A percentile compares a stretch with the other conserved stretches of the same genome.
Evolutionary conservation across 2,888 invertebrate genomes (phyloP).

Genomic region (Orchesellides sinensis): DNA sequence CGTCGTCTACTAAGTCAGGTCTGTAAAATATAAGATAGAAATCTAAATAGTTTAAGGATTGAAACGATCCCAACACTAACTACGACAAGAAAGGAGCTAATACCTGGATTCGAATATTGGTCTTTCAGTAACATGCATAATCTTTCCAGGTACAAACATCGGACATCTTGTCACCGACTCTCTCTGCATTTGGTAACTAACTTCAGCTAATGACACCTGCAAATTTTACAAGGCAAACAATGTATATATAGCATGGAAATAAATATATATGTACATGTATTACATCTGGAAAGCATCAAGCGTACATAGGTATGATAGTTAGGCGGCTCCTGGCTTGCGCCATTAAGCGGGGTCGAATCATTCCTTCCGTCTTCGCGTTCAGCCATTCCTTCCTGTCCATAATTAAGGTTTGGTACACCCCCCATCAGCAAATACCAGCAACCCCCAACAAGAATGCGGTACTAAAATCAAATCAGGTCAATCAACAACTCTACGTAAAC

Average conservation of each 20-base stretch:
- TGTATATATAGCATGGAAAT: too few species aligned
- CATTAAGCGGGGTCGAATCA: constrained; percentile 69
- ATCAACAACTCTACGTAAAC: not conserved
- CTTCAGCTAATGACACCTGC: constrained; percentile 73
- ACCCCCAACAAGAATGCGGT: constrained; percentile 90
- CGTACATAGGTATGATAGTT: constrained; percentile 74
- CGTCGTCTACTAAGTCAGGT: constrained; percentile 71
- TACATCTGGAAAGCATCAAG: not conserved
- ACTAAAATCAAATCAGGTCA: too few species aligned
- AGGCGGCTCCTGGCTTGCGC: constrained; percentile 82
- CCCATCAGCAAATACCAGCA: constrained; percentile 80
- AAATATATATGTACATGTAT: not conserved
- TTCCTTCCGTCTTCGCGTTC: constrained; percentile 47
- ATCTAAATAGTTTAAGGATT: not conserved
- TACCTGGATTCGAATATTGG: constrained; percentile 74
- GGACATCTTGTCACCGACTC: constrained; percentile 72
- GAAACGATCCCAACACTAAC: not conserved
- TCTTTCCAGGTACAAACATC: constrained; percentile 72
- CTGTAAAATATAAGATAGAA: constrained; percentile 39
- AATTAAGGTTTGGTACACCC: constrained; percentile 65
- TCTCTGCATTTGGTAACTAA: constrained; percentile 71
- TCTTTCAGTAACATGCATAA: constrained; percentile 70
- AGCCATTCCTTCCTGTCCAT: constrained; percentile 2
- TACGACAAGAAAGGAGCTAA: not conserved
- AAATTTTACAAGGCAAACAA: constrained; percentile 12